These are phyloP conservation scores for Istiophorus platypterus DNA, from an alignment of 2,113 vertebrate species.

Conservation along the genomic window DNA sequence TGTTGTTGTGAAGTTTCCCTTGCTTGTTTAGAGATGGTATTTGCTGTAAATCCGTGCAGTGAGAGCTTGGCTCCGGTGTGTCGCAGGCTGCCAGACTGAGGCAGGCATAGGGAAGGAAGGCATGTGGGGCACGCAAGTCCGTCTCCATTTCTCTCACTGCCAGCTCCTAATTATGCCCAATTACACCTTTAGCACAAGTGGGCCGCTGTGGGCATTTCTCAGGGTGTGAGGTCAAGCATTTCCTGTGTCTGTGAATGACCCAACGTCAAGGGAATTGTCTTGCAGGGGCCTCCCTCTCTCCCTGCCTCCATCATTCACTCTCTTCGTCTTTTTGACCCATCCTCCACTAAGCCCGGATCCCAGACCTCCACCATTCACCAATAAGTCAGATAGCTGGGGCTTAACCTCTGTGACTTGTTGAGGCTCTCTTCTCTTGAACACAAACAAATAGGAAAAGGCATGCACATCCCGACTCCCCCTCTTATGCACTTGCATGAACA, in stretches of 20 bases:
- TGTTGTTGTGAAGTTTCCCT: conserved; percentile 64
- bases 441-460: conserved; percentile 72
- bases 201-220: conserved; percentile 81
- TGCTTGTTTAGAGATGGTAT: conserved; percentile 67
- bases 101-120: conserved; percentile 65
- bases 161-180: conserved; percentile 84
- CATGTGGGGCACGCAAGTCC: conserved; percentile 63
- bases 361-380: conserved; percentile 74
- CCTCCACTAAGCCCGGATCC: conserved; percentile 66
- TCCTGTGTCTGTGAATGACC: conserved; percentile 84
- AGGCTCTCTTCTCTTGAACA: conserved; percentile 58
- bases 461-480: conserved; percentile 27
- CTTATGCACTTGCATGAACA: conserved; percentile 2
- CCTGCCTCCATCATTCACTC: conserved; percentile 71
- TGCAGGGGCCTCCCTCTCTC: conserved; percentile 63
- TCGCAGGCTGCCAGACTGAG: conserved; percentile 60
- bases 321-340: conserved; percentile 62
- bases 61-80: conserved; percentile 68
- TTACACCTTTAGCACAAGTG: conserved; percentile 86
- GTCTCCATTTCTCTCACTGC: conserved; percentile 75
- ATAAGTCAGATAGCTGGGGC: conserved; percentile 62
- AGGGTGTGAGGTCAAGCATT: conserved; percentile 86
- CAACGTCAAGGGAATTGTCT: conserved; percentile 78
- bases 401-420: conserved; percentile 72
- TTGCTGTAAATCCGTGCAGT: conserved; percentile 71